A percentile compares a stretch with the other conserved stretches of the same genome.
Evolutionary conservation across 1,140 invertebrate genomes (phyloP).

Genomic region (Aporrectodea caliginosa): DNA sequence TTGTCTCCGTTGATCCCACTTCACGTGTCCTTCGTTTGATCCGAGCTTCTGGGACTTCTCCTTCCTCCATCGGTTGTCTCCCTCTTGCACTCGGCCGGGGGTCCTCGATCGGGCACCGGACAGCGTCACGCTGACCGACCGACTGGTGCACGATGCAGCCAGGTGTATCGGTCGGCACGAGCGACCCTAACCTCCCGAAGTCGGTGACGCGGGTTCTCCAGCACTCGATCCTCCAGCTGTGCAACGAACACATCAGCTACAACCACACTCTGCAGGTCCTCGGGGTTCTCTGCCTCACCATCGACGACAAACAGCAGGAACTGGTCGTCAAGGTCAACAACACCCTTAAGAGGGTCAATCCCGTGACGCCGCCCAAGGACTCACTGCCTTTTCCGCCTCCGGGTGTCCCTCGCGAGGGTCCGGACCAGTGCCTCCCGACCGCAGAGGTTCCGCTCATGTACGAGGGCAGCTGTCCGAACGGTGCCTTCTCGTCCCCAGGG

Average conservation of each 20-base stretch:
- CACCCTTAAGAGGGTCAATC: slow-evolving; percentile 33
- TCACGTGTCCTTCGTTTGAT: too few species aligned
- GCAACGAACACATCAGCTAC: slow-evolving; percentile 32
- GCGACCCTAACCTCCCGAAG: not conserved
- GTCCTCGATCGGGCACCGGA: too few species aligned
- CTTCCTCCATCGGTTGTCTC: too few species aligned
- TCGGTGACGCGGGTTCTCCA: slow-evolving; percentile 22
- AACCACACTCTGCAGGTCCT: slow-evolving; percentile 30
- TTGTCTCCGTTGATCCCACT: too few species aligned
- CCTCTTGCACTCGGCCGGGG: too few species aligned
- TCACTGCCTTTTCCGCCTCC: not conserved
- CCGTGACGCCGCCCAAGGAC: slow-evolving; percentile 17
- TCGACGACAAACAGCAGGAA: slow-evolving; percentile 30
- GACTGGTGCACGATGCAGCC: not conserved
- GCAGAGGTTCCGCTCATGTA: not conserved
- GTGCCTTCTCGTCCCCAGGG: slow-evolving; percentile 1
- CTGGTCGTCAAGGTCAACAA: slow-evolving; percentile 34
- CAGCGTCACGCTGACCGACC: too few species aligned
- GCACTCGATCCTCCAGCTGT: slow-evolving; percentile 33
- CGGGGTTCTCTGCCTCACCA: slow-evolving; percentile 31
- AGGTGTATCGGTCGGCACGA: not conserved
- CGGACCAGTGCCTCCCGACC: not conserved
- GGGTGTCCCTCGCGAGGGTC: not conserved
- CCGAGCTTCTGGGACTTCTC: too few species aligned
- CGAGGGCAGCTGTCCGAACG: not conserved